Evolutionary conservation across 2,797 vertebrate genomes (phyloP), one percentile per base, ranked within the genome.

Genomic region (Sebastes paucispinis): DNA sequence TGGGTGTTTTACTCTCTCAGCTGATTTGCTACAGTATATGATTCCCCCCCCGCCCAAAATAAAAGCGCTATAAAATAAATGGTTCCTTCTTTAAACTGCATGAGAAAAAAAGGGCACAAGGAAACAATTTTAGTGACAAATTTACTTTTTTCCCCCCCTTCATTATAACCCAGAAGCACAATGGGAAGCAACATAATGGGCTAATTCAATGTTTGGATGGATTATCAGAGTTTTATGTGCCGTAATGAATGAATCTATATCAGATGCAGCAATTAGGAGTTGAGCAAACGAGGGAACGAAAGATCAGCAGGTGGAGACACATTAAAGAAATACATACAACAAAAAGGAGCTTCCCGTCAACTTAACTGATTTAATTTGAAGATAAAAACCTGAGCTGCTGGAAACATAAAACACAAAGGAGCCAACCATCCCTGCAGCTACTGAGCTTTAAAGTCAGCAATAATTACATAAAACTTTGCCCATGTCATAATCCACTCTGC

Each of bases 41-140:
- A 47, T 18, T 0, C 43, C 43, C 43, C 0, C 43, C 43, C 43
- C 0, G 0, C 39, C 39, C 39, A 6, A 43, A 43, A 43, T 43
- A 43, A 43, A 43, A 43, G 39, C 0, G 39, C 52, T 54, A 54
- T 54, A 55, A 24, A 24, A 24, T 55, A 55, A 12, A 12, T 55
- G 52, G 22, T 24, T 13, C 54, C 22, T 24, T 55, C 18, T 55
- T 55, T 55, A 22, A 55, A 6, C 22, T 55, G 54, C 54, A 55
- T 22, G 54, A 24, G 54, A 43, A 43, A 43, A 43, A 43, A 43
- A 43, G 39, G 14, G 39, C 39, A 43, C 0, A 16, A 43, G 39
- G 0, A 43, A 22, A 22, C 22, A 55, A 47, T 47, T 47, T 47
- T 18, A 47, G 43, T 24, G n/a, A 55, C n/a, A 24, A 55, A 24